Percentiles rank a stretch among this genome's conserved stretches.
Conservation (phyloP, 1,140 invertebrate genomes). For the Drosophila equinoxialis region DNA sequence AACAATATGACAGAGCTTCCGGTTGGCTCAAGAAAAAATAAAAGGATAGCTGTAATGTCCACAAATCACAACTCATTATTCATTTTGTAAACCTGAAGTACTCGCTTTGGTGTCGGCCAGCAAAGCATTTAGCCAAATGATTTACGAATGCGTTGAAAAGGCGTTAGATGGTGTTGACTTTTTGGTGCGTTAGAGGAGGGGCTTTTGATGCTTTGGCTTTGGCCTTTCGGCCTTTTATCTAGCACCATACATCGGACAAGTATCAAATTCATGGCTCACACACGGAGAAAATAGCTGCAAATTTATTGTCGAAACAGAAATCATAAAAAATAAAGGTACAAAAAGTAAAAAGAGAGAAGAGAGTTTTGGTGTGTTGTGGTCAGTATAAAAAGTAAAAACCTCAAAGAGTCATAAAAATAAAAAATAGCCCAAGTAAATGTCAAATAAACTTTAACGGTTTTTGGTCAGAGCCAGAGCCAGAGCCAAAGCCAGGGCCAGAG, state of each 20-base stretch:
- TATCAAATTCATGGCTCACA: conserved; percentile 58
- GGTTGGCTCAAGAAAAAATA: conserved; percentile 50
- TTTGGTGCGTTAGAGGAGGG: neutral
- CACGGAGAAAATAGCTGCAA: conserved; percentile 58
- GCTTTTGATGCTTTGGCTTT: neutral
- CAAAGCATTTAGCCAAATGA: conserved; percentile 67
- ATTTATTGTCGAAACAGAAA: conserved; percentile 47
- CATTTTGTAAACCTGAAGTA: conserved; percentile 16
- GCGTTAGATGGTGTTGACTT: conserved; percentile 52
- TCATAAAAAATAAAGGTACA: conserved; percentile 42
- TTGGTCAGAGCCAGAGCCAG: conserved; percentile 35
- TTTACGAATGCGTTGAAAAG: conserved; percentile 68
- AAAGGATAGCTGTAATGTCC: neutral
- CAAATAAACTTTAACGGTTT: conserved; percentile 82
- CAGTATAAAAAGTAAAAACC: conserved; percentile 50
- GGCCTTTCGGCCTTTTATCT: conserved; percentile 21
- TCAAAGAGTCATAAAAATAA: conserved; percentile 77
- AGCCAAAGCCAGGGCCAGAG: too few relatives aligned
- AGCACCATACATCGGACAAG: conserved; percentile 49
- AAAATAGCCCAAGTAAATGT: conserved; percentile 82
- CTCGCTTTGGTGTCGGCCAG: conserved; percentile 50
- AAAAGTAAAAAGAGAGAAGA: conserved; percentile 7
- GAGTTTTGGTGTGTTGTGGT: conserved; percentile 36
- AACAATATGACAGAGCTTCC: neutral
- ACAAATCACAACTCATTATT: conserved; percentile 7